Conservation (phyloP, 2,797 vertebrate genomes). For the Xyrichtys novacula region DNA sequence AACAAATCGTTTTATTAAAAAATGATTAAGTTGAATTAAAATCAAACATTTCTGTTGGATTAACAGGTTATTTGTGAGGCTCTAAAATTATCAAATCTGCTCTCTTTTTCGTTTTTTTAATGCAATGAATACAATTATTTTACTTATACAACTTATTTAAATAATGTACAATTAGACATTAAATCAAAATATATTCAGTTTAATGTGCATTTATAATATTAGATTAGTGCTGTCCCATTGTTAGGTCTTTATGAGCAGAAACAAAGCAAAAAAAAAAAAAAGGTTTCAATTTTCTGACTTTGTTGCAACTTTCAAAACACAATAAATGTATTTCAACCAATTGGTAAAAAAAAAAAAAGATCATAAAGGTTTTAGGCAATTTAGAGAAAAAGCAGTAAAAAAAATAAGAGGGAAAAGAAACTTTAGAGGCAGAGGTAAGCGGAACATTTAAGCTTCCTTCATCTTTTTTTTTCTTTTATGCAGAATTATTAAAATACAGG, state of each 20-base stretch:
- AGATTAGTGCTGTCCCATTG: neutral
- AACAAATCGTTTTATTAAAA: too few relatives aligned
- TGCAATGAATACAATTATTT: neutral
- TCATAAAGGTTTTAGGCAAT: neutral
- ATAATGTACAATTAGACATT: neutral
- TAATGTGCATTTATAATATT: neutral
- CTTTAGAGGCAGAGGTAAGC: neutral
- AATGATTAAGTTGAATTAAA: neutral
- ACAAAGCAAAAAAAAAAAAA: neutral
- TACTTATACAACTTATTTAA: neutral
- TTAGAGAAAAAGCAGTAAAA: conserved; percentile 23
- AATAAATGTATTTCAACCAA: conserved; percentile 18
- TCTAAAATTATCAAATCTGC: neutral
- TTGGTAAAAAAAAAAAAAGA: neutral
- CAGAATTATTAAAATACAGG: neutral
- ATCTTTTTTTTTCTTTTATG: neutral
- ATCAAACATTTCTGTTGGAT: neutral
- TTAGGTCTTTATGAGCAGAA: neutral
- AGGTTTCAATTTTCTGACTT: neutral
- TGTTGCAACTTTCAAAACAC: conserved; percentile 4
- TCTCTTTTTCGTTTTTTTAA: conserved; percentile 7
- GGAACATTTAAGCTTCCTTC: neutral
- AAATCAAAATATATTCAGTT: neutral
- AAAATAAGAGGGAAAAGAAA: neutral
- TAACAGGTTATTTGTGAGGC: neutral